Conservation (phyloP, 30 jellyfish, hydroid and myxozoan species). For the Morbakka virulenta region DNA sequence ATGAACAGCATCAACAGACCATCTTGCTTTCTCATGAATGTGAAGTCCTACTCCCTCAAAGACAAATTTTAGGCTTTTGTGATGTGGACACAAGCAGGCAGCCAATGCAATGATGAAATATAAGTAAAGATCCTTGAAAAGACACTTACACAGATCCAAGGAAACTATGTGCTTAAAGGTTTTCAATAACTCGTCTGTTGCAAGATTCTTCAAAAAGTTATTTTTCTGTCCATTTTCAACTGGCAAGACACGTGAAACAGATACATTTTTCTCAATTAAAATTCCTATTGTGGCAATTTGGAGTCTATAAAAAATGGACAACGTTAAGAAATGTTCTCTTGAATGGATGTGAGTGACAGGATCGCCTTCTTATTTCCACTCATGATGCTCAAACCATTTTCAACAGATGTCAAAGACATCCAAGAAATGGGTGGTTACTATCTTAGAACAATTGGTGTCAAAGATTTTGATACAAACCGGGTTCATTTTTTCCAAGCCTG, state of each 20-base stretch:
- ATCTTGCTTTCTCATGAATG: no score
- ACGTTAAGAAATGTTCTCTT: slow-evolving; percentile 28
- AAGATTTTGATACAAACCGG: slow-evolving; percentile 51
- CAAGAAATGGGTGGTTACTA: slow-evolving; percentile 30
- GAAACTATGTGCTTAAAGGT: slow-evolving; percentile 6
- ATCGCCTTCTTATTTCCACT: slow-evolving; percentile 3
- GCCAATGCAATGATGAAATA: slow-evolving; percentile 16
- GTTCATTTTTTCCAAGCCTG: slow-evolving; percentile 68
- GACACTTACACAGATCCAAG: neutral
- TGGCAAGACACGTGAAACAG: slow-evolving; percentile 23
- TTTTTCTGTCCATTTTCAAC: slow-evolving; percentile 31
- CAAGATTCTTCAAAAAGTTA: neutral
- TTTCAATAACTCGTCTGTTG: slow-evolving; percentile 19
- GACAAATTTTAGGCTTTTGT: no score
- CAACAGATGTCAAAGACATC: no score
- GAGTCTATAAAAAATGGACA: slow-evolving; percentile 34
- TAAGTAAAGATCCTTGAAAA: neutral
- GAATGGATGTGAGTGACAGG: slow-evolving; percentile 14
- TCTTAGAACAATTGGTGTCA: slow-evolving; percentile 50
- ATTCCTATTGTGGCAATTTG: slow-evolving; percentile 37
- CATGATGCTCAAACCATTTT: no score
- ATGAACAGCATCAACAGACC: no score
- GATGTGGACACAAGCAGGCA: slow-evolving; percentile 13
- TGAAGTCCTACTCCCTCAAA: no score
- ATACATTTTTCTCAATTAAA: slow-evolving; percentile 31